These are phyloP conservation scores for Spicauda simplicius DNA, from an alignment of 2,888 invertebrate species.

Conservation along the genomic window DNA sequence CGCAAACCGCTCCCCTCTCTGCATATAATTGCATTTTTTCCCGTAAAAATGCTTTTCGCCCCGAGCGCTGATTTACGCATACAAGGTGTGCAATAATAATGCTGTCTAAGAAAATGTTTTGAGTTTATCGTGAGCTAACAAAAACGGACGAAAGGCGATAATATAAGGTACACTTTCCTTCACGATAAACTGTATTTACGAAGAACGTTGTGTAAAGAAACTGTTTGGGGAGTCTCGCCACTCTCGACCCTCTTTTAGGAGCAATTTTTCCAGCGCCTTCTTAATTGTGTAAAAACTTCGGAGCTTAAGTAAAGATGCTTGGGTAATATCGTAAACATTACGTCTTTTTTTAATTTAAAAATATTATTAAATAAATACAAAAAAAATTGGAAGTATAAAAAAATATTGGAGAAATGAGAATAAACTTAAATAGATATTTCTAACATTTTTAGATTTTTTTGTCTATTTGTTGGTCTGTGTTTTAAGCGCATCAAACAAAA, in stretches of 20 bases:
- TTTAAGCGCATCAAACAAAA: no score
- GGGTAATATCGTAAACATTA: slow-evolving; percentile 14
- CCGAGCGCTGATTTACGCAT: slow-evolving; percentile 83
- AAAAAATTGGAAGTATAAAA: no score
- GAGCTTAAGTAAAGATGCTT: slow-evolving; percentile 56
- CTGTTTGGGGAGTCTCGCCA: slow-evolving; percentile 71
- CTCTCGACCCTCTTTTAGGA: slow-evolving; percentile 71
- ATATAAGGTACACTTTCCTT: slow-evolving; percentile 58
- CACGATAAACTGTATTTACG: slow-evolving; percentile 63
- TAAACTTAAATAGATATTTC: no score
- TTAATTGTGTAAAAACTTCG: slow-evolving; percentile 83
- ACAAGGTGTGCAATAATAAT: slow-evolving; percentile 84
- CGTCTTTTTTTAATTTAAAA: no score
- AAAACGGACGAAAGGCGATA: slow-evolving; percentile 52
- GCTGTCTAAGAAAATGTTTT: slow-evolving; percentile 75
- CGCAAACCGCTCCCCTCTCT: slow-evolving; percentile 63
- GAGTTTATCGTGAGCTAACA: slow-evolving; percentile 49
- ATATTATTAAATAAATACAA: no score
- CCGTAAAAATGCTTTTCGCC: slow-evolving; percentile 75
- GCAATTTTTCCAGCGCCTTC: slow-evolving; percentile 71
- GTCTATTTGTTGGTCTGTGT: no score
- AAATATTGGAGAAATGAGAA: no score
- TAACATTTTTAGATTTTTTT: no score
- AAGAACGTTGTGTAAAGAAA: slow-evolving; percentile 79
- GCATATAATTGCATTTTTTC: slow-evolving; percentile 84